phyloP scores from a whole-genome alignment of 2,113 vertebrate genomes.

The Potamarius usumacintae region DNA sequence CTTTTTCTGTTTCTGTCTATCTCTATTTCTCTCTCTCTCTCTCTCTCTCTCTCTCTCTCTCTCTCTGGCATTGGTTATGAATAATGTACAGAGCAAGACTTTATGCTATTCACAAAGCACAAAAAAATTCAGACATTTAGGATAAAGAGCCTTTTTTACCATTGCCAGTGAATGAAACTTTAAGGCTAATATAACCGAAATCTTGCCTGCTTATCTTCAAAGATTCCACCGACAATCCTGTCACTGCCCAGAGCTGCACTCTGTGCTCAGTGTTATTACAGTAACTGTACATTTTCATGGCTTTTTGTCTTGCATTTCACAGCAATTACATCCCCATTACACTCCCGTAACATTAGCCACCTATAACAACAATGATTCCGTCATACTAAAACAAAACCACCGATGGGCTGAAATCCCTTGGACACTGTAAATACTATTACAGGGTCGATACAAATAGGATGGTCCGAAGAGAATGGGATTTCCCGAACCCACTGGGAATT shows the following conservation, averaged over 20 bases:
- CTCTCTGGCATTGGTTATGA: background rate
- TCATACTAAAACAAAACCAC: constrained; percentile 65
- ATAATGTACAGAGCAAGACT: background rate
- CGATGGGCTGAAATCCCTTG: constrained; percentile 68
- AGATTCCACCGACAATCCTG: constrained; percentile 6
- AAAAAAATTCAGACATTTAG: background rate
- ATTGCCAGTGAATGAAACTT: no score
- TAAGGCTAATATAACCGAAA: background rate
- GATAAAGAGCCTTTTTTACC: background rate
- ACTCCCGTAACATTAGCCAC: constrained; percentile 55
- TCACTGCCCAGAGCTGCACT: constrained; percentile 21
- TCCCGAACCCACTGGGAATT: constrained; percentile 59
- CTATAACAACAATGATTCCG: constrained; percentile 58
- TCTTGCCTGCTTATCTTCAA: background rate
- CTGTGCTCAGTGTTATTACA: constrained; percentile 38
- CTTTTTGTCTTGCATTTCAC: constrained; percentile 42
- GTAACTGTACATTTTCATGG: constrained; percentile 41
- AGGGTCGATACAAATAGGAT: constrained; percentile 73
- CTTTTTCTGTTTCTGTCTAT: background rate
- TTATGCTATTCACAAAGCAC: background rate
- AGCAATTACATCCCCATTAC: constrained; percentile 46
- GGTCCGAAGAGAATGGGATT: constrained; percentile 60
- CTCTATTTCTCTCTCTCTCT: no score
- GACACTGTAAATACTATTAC: constrained; percentile 73
- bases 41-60: no score